Conservation (phyloP, 2,113 vertebrate species). For the Microcebus griseorufus region DNA sequence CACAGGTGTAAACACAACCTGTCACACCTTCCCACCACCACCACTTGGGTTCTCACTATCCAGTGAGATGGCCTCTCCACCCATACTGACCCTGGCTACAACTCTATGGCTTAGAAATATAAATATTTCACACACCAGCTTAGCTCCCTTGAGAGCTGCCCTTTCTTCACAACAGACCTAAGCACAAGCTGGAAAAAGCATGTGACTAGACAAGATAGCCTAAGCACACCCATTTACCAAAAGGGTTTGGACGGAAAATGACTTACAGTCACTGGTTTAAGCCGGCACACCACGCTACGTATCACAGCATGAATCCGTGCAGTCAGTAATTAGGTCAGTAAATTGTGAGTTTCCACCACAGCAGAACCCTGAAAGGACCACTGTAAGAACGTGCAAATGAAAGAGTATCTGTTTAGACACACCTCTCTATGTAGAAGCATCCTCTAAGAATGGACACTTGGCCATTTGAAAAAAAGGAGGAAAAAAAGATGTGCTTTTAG, state of each 20-base stretch:
- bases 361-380: neutral
- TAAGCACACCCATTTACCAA: neutral
- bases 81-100: neutral
- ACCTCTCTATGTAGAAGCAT: neutral
- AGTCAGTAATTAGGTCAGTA: neutral
- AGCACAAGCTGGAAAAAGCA: neutral
- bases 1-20: neutral
- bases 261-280: neutral
- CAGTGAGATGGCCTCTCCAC: neutral
- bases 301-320: neutral
- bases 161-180: neutral
- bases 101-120: neutral
- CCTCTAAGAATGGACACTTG: neutral
- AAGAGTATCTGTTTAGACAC: conserved; percentile 5
- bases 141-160: neutral
- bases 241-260: neutral
- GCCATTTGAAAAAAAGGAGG: neutral
- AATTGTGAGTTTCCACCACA: conserved; percentile 48
- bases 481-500: neutral
- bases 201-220: neutral
- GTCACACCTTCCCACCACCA: neutral
- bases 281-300: neutral
- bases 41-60: neutral
- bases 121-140: neutral
- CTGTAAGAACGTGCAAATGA: neutral